Percentiles rank a stretch among this genome's conserved stretches.
Conservation (phyloP, 1,140 invertebrate species). For the Penaeus vannamei region DNA sequence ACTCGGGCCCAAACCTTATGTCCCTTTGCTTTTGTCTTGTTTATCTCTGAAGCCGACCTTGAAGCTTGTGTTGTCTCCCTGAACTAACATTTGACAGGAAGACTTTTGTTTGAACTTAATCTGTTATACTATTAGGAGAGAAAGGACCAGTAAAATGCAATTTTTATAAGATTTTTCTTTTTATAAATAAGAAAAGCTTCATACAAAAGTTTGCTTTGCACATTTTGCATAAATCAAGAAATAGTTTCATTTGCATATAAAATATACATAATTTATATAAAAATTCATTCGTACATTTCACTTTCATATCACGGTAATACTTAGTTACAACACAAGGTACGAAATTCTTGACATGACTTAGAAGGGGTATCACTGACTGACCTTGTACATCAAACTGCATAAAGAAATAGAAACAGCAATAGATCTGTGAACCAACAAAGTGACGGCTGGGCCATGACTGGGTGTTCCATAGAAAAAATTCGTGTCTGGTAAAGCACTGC, state of each 20-base stretch:
- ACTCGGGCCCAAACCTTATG: no score
- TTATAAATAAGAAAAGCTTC: conserved; percentile 57
- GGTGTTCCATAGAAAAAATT: background rate
- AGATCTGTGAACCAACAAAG: conserved; percentile 16
- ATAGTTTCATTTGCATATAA: conserved; percentile 55
- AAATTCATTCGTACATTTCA: conserved; percentile 40
- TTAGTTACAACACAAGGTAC: conserved; percentile 47
- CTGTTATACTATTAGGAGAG: background rate
- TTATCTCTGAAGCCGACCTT: no score
- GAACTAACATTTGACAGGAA: no score
- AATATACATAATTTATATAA: conserved; percentile 61
- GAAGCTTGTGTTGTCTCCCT: no score
- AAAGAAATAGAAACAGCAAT: conserved; percentile 43
- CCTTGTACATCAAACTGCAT: conserved; percentile 55
- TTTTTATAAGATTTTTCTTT: conserved; percentile 23
- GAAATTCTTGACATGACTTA: conserved; percentile 8
- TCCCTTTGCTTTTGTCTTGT: no score
- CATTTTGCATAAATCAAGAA: conserved; percentile 57
- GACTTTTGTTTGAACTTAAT: background rate
- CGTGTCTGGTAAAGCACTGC: conserved; percentile 38
- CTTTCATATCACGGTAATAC: conserved; percentile 36
- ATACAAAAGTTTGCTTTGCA: conserved; percentile 56
- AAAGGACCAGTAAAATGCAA: conserved; percentile 22
- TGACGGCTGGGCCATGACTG: background rate
- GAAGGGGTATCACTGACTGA: conserved; percentile 36